phyloP scores from a whole-genome alignment of 2,888 invertebrate species.

The Nomada ferruginata region DNA sequence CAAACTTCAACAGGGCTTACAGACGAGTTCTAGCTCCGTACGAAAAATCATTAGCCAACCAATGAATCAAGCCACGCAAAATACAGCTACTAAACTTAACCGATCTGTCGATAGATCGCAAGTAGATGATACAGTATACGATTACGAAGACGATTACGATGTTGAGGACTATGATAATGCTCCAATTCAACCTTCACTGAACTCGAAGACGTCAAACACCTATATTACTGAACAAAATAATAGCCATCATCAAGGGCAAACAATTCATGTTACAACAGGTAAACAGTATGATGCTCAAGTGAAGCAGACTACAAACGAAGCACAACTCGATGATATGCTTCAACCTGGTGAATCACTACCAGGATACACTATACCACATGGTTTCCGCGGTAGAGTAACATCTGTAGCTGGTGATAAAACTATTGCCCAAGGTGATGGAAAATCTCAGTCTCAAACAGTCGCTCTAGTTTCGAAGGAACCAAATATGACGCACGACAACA shows the following conservation, averaged over 20 bases:
- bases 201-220: conserved; percentile 50
- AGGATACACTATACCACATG: conserved; percentile 89
- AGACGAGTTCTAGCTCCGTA: conserved; percentile 69
- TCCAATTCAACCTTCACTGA: conserved; percentile 14
- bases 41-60: conserved; percentile 60
- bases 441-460: conserved; percentile 89
- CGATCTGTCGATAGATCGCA: conserved; percentile 43
- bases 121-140: conserved; percentile 76
- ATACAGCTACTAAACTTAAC: conserved; percentile 16
- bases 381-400: conserved; percentile 88
- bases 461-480: conserved; percentile 76
- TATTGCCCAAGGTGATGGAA: conserved; percentile 86
- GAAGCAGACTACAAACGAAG: conserved; percentile 86
- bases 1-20: conserved; percentile 58
- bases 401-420: conserved; percentile 86
- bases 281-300: conserved; percentile 87
- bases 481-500: conserved; percentile 62
- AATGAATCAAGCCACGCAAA: conserved; percentile 32
- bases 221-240: conserved; percentile 53
- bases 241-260: conserved; percentile 85
- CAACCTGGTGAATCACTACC: conserved; percentile 89
- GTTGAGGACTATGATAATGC: conserved; percentile 81
- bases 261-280: conserved; percentile 87
- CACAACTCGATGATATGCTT: conserved; percentile 86
- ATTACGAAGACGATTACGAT: conserved; percentile 88